These are phyloP conservation scores for Redunca redunca DNA, from an alignment of 2,113 vertebrate species.

Conservation along the genomic window DNA sequence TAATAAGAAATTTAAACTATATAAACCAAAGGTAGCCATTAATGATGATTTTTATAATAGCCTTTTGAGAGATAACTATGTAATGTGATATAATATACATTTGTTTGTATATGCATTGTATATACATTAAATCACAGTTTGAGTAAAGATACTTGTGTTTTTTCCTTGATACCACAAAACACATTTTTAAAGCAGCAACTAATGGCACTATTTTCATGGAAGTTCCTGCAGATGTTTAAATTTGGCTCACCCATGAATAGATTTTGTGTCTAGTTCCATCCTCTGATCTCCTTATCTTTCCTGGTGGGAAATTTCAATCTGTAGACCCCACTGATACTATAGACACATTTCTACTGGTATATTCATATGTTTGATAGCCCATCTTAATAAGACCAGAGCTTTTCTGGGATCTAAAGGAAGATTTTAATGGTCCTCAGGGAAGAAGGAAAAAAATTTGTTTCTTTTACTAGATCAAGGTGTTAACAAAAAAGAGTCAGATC, in stretches of 20 bases:
- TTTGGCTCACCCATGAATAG: neutral
- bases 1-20: neutral
- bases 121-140: neutral
- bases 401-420: neutral
- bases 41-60: neutral
- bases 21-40: neutral
- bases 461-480: neutral
- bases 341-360: neutral
- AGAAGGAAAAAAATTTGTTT: neutral
- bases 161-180: neutral
- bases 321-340: neutral
- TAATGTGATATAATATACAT: neutral
- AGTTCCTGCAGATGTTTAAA: neutral
- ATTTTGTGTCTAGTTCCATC: neutral
- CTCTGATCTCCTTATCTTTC: neutral
- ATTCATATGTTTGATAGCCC: neutral
- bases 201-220: neutral
- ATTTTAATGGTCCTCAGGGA: neutral
- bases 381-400: neutral
- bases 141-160: neutral
- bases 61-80: neutral
- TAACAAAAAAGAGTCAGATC: neutral
- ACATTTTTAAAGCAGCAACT: neutral
- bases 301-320: slow-evolving; percentile 26
- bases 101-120: neutral